Base-by-base conservation (phyloP, 2,888 invertebrate genomes). In the Barypeithes pellucidus region DNA sequence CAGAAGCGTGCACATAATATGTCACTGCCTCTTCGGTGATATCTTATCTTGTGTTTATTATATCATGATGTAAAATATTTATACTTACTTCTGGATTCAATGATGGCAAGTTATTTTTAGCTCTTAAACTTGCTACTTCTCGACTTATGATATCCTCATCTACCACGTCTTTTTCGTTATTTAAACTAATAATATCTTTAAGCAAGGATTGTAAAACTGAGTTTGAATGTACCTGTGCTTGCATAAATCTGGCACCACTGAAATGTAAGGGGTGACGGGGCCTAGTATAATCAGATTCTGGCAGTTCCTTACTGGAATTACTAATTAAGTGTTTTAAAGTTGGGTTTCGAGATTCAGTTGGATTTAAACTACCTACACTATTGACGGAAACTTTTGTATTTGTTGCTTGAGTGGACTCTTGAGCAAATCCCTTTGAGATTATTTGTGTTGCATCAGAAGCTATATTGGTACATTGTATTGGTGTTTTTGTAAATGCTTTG, bases 171-270 rank as follows among this genome's bases (percentile, higher is more conserved):
- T 45, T 14, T 16, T 61, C 43, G 29, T 43, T 61, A 14, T 61
- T 61, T 29, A 61, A 45, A 45, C 11, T 61, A 61, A 43, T 16
- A 24, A 61, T 61, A 29, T 61, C 61, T 29, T 61, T 61, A 24
- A 61, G 45, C 16, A 61, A 29, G 14, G 61, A 24, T 22, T 61
- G 45, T 43, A 61, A 61, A 29, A 29, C 43, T n/a, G 43, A 12
- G 20, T 61, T 61, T 9, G 60, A 41, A 43, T 14, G 22, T n/a
- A 61, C 43, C 20, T 61, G 61, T 1, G 41, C 9, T 11, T 45
- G 61, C 9, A 61, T 12, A 43, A 61, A 61, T 29, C 43, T 45
- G 4, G 45, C 45, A 7, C 45, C 45, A 16, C 24, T 24, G 14
- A 43, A 60, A n/a, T 20, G 33, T 33, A 57, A 24, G 3, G 54